Evolutionary conservation across 2,797 vertebrate species (phyloP), one percentile per base, ranked within the genome.

Genomic region (Alectoris magna): DNA sequence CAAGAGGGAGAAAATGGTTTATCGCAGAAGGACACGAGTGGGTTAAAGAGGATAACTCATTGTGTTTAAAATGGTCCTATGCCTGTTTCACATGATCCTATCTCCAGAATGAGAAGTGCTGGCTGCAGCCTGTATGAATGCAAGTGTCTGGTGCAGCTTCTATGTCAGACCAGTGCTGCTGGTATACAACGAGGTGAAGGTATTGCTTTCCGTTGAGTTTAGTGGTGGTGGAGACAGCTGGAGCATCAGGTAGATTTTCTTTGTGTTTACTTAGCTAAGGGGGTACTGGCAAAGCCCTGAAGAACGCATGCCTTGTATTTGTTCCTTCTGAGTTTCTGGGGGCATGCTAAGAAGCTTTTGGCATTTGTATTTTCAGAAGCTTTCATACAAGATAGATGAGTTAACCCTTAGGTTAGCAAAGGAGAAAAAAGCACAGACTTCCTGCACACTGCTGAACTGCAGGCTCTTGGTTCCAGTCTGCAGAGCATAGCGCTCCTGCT

Each of bases 401-500:
- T 39, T 60, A 79, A 55, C 26, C 49, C 64, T 46, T 53, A 66
- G 24, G 62, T 62, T 49, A 71, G 14, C 46, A 21, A n/a, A 48
- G 41, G 36, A 62, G 59, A 56, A 55, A 14, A 38, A 58, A 38
- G 22, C 15, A 27, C 22, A 5, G 27, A 17, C 14, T 36, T 19
- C 38, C 17, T 55, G 69, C 27, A 24, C 13, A 1, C 36, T 18
- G 14, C n/a, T 51, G 64, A 27, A 8, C 46, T 80, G 69, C 59
- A 71, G 64, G 2, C 21, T 29, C 15, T 44, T 11, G 1, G 43
- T 49, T 43, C 41, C 69, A 41, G 66, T 39, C 51, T 70, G 69
- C n/a, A 59, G 49, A 1, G 0, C 4, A 0, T 4, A n/a, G 26
- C 9, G 41, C 23, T 23, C 26, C 22, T 46, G 41, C 38, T 39